A percentile compares a stretch with the other conserved stretches of the same genome.
Evolutionary conservation across 2,888 invertebrate species (phyloP).

Genomic region (Salpingus planirostris): DNA sequence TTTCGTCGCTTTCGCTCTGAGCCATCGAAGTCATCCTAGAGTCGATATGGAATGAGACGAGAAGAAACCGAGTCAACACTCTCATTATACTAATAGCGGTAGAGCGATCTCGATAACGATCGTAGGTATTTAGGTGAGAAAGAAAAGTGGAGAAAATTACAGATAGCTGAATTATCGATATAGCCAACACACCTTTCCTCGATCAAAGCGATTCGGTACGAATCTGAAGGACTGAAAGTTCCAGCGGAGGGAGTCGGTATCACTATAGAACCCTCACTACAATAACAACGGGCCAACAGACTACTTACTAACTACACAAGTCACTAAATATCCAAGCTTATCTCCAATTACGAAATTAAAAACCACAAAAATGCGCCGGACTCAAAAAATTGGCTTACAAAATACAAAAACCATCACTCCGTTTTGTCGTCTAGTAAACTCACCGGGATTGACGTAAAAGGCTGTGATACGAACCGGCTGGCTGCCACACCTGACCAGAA

Average conservation of each 20-base stretch:
- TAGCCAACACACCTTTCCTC: slow-evolving; percentile 31
- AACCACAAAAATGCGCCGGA: too few species aligned
- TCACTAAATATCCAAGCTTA: too few species aligned
- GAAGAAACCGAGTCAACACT: not conserved
- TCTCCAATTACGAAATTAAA: too few species aligned
- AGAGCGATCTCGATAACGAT: too few species aligned
- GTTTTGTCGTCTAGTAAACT: slow-evolving; percentile 19
- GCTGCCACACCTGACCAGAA: slow-evolving; percentile 56
- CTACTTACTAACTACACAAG: slow-evolving; percentile 13
- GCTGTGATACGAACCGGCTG: slow-evolving; percentile 38
- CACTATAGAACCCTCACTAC: slow-evolving; percentile 28
- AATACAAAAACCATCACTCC: slow-evolving; percentile 6
- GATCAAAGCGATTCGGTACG: slow-evolving; percentile 30
- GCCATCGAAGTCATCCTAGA: slow-evolving; percentile 1
- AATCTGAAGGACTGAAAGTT: slow-evolving; percentile 36
- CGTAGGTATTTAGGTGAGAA: slow-evolving; percentile 2
- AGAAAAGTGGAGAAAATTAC: slow-evolving; percentile 2
- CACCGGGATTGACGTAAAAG: slow-evolving; percentile 33
- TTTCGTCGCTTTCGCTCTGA: slow-evolving; percentile 23
- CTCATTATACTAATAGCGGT: too few species aligned
- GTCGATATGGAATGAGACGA: not conserved
- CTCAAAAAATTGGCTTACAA: slow-evolving; percentile 17
- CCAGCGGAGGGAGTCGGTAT: slow-evolving; percentile 29
- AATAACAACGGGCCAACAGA: slow-evolving; percentile 25
- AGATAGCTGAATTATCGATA: slow-evolving; percentile 3